Evolutionary conservation across 2,113 vertebrate genomes (phyloP), one percentile per base, ranked within the genome.

Genomic region (Castor canadensis): DNA sequence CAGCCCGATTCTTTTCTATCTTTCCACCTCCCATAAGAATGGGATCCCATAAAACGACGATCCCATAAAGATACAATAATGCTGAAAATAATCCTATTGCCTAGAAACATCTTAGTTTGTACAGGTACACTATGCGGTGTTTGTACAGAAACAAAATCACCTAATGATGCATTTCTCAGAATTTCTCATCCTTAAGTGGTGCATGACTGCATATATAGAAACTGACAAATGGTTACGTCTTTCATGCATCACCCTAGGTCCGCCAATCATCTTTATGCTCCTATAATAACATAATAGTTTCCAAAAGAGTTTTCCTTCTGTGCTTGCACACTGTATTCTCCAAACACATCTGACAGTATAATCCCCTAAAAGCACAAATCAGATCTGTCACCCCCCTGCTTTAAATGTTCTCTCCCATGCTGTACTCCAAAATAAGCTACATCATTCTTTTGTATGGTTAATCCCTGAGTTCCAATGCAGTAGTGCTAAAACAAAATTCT

Each of bases 281-380:
- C 47, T 56, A 0, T 67, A 35, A 11, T 76, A 83, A 38, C 30
- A 32, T 10, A 28, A 7, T 20, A 83, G 30, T n/a, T 35, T 54
- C 49, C 71, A 22, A 9, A 5, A 9, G 71, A 38, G 35, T 19
- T 38, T 52, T 49, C 9, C 38, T 93, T 69, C n/a, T 73, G 58
- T n/a, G 17, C 62, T 56, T 49, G 24, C 6, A 15, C 19, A 15
- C 13, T 24, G 0, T 1, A 0, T 6, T 47, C 19, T 64, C 45
- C 84, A 19, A 49, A 62, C 52, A 69, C 11, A 20, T 5, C 24
- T 77, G 67, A 80, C 5, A 20, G 32, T 26, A 15, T 38, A 17
- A 32, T n/a, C 26, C 64, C 69, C 1, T 73, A 60, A 43, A 75
- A 71, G 30, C 43, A 47, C 47, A 49, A 45, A 47, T 52, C 43